phyloP scores from a whole-genome alignment of 2,797 vertebrate genomes.

The Alca torda region DNA sequence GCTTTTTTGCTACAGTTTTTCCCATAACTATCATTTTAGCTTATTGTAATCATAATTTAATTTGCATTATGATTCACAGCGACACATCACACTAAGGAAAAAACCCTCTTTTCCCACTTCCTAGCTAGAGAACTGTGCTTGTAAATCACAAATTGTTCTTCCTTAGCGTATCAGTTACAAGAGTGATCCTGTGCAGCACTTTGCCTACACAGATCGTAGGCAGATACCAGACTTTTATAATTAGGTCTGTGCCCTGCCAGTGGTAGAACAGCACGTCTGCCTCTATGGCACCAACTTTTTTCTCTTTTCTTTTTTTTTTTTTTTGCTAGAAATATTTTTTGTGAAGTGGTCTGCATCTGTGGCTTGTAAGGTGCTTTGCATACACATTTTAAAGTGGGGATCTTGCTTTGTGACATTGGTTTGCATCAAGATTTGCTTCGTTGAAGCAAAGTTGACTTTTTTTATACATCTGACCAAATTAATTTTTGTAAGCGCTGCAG shows the following conservation, averaged over 20 bases:
- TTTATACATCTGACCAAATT: not conserved
- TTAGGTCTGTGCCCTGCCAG: not conserved
- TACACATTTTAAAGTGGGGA: not conserved
- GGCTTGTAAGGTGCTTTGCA: not conserved
- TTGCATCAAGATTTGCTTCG: not conserved
- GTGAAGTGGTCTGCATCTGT: not conserved
- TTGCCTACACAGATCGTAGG: not conserved
- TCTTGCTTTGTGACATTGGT: not conserved
- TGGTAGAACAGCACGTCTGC: not conserved
- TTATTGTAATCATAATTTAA: slow-evolving; percentile 52
- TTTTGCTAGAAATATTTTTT: not conserved
- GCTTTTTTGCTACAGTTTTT: slow-evolving; percentile 68
- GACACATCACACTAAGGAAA: slow-evolving; percentile 2
- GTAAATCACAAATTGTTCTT: not conserved
- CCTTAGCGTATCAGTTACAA: not conserved
- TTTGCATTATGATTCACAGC: slow-evolving; percentile 48
- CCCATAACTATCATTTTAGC: slow-evolving; percentile 48
- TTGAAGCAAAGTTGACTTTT: not conserved
- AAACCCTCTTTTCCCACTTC: not conserved
- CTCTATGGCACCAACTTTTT: not conserved
- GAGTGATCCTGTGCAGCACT: not conserved
- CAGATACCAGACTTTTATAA: not conserved
- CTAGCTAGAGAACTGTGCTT: not conserved
- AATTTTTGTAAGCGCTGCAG: not conserved
- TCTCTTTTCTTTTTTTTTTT: not conserved